phyloP scores from a whole-genome alignment of 2,797 vertebrate species.

The Girardinus metallicus region DNA sequence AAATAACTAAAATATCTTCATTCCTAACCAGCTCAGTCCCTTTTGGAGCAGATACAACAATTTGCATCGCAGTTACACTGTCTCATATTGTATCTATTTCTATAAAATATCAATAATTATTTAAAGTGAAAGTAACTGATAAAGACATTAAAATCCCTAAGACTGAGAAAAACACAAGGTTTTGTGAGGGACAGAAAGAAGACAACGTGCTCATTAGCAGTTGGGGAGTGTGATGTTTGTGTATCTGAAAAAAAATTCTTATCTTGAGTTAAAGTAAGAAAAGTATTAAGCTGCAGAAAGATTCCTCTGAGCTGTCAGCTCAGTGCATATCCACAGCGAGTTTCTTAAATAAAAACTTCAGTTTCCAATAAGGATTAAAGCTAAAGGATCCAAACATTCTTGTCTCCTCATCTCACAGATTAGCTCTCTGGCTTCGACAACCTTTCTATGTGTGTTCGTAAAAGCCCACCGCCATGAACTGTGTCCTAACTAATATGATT shows the following conservation, averaged over 20 bases:
- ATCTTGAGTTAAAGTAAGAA: background rate
- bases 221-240: background rate
- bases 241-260: background rate
- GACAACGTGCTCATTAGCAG: background rate
- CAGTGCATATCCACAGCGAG: background rate
- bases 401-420: background rate
- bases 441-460: background rate
- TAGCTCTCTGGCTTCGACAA: background rate
- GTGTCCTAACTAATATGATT: background rate
- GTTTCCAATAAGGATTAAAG: constrained; percentile 9
- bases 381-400: background rate
- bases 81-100: background rate
- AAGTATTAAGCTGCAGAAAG: background rate
- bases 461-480: constrained; percentile 6
- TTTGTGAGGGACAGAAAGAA: background rate
- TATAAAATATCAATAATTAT: background rate
- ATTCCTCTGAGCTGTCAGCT: background rate
- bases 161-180: background rate
- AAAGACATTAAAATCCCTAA: background rate
- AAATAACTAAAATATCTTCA: background rate
- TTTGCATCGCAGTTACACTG: background rate
- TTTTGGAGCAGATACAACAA: background rate
- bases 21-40: background rate
- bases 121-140: background rate
- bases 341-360: background rate